Conservation (phyloP, 2,797 vertebrate genomes). For the Psittacula echo region DNA sequence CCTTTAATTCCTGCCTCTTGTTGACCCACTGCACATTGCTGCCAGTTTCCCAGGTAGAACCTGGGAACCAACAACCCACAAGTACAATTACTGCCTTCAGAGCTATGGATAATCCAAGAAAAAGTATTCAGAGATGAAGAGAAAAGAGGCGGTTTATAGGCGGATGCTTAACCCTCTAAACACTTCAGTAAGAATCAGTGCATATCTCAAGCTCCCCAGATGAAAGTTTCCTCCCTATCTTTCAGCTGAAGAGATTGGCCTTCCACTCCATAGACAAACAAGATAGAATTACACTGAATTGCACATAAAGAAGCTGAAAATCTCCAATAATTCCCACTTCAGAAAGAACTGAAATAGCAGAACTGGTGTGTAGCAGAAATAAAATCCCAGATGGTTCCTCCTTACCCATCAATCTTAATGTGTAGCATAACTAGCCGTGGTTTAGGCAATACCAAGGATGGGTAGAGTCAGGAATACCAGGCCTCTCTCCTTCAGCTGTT, state of each 20-base stretch:
- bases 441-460: not conserved
- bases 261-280: not conserved
- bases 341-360: not conserved
- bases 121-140: not conserved
- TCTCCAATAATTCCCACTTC: not conserved
- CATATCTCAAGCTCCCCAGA: rapidly evolving
- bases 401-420: not conserved
- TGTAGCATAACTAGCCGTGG: not conserved
- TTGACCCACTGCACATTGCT: not conserved
- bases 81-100: not conserved
- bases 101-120: not conserved
- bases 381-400: not conserved
- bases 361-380: not conserved
- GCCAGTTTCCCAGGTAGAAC: not conserved
- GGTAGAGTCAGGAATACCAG: not conserved
- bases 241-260: not conserved
- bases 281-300: rapidly evolving
- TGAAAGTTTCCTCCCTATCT: not conserved
- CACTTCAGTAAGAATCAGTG: not conserved
- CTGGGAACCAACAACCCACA: not conserved
- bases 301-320: not conserved
- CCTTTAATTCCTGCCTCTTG: not conserved
- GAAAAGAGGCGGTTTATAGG: not conserved
- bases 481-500: not conserved
- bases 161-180: not conserved